Percentiles rank a stretch among this genome's conserved stretches.
Evolutionary conservation across 2,113 vertebrate genomes (phyloP).

Genomic region (Hemiprocne comata): DNA sequence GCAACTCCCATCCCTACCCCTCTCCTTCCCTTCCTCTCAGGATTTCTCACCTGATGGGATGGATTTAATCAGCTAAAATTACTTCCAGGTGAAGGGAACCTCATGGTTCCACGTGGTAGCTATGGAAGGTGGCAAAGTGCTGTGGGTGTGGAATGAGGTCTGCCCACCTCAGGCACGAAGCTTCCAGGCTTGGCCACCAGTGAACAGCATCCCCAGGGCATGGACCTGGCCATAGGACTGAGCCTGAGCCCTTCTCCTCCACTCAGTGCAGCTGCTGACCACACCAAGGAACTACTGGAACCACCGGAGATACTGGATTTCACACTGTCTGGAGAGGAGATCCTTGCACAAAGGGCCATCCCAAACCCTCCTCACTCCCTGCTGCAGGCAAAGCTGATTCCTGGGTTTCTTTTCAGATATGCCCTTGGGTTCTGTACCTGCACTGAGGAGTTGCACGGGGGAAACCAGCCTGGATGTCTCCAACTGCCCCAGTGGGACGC

Average conservation of each 20-base stretch:
- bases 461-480: not conserved
- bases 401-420: not conserved
- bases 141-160: not conserved
- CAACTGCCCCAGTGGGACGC: not conserved
- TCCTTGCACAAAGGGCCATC: not conserved
- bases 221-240: not conserved
- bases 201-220: not conserved
- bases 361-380: not conserved
- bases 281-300: too few relatives aligned
- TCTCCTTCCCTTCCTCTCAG: not conserved
- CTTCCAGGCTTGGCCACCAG: not conserved
- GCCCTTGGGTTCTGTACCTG: not conserved
- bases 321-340: not conserved
- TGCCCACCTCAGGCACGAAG: not conserved
- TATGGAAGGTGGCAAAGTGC: not conserved
- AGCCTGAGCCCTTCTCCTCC: not conserved
- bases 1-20: not conserved
- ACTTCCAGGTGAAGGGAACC: not conserved
- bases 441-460: not conserved
- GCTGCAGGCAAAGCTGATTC: not conserved
- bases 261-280: too few relatives aligned
- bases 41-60: not conserved
- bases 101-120: not conserved
- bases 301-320: not conserved
- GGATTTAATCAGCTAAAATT: constrained; percentile 20